phyloP scores from a whole-genome alignment of 1,140 invertebrate genomes.

The Drosophila watanabei region DNA sequence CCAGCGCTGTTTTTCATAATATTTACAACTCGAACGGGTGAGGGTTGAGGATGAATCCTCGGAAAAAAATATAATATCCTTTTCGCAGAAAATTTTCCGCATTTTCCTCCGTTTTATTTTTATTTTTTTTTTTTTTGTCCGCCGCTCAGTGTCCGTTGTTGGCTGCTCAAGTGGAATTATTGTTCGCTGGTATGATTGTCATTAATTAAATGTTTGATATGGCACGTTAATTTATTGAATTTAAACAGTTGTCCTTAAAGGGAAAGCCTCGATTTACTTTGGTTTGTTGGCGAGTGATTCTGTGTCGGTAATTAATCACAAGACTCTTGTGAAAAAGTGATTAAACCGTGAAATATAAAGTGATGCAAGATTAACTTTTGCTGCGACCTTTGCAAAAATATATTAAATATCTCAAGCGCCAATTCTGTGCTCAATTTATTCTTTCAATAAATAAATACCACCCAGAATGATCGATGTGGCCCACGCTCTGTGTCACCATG shows the following conservation, averaged over 20 bases:
- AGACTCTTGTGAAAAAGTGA: neutral
- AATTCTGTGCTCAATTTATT: neutral
- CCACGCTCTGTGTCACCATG: constrained; percentile 19
- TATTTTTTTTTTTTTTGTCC: neutral
- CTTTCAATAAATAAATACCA: constrained; percentile 3
- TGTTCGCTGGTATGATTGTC: constrained; percentile 55
- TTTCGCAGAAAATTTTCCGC: constrained; percentile 10
- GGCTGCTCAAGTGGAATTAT: constrained; percentile 46
- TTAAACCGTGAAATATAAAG: constrained; percentile 1
- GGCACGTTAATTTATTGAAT: constrained; percentile 44
- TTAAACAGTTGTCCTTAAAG: constrained; percentile 36
- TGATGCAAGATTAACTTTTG: neutral
- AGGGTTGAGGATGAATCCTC: neutral
- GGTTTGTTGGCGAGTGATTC: neutral
- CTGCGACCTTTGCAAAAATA: neutral
- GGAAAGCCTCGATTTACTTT: neutral
- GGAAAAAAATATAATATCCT: constrained; percentile 22
- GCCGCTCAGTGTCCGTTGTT: constrained; percentile 24
- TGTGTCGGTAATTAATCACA: constrained; percentile 15
- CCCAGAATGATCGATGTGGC: constrained; percentile 2
- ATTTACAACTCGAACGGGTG: constrained; percentile 52
- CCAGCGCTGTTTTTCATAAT: constrained; percentile 39
- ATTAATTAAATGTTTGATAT: constrained; percentile 68
- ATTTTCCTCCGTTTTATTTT: neutral
- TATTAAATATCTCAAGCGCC: neutral